Percentiles rank a stretch among this genome's conserved stretches.
These are phyloP conservation scores for Okamejei kenojei DNA, from an alignment of 2,797 vertebrate genomes.

Conservation along the genomic window DNA sequence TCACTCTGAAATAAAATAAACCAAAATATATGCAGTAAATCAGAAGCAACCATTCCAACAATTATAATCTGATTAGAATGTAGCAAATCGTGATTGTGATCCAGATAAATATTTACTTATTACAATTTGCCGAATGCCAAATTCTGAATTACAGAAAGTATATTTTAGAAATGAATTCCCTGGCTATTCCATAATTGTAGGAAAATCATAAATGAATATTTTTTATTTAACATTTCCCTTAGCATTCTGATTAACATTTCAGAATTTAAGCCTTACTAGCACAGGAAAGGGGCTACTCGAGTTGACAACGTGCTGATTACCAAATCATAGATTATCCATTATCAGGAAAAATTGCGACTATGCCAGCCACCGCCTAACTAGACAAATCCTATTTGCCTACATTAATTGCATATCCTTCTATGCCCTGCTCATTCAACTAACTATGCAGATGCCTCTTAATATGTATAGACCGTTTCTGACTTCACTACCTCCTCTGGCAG, in stretches of 20 bases:
- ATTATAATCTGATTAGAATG: background rate
- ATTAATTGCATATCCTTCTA: too few relatives aligned
- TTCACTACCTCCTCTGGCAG: too few relatives aligned
- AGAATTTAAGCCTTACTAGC: background rate
- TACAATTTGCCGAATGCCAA: background rate
- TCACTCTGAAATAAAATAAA: conserved; percentile 52
- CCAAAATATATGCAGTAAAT: background rate
- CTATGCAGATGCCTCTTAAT: too few relatives aligned
- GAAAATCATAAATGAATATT: background rate
- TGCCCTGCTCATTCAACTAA: too few relatives aligned
- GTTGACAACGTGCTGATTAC: background rate
- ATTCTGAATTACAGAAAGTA: background rate
- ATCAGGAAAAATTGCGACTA: too few relatives aligned
- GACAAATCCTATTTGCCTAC: too few relatives aligned
- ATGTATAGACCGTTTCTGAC: too few relatives aligned
- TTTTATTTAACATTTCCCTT: background rate
- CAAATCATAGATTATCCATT: too few relatives aligned
- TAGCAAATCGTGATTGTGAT: background rate
- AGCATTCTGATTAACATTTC: background rate
- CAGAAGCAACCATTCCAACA: background rate
- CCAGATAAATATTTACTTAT: background rate
- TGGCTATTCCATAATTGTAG: background rate
- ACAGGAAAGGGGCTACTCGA: background rate
- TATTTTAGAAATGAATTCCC: background rate
- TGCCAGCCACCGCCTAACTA: too few relatives aligned